These are phyloP conservation scores for Brachionus sp. DNA, from an alignment of 1,140 invertebrate species.

Conservation along the genomic window DNA sequence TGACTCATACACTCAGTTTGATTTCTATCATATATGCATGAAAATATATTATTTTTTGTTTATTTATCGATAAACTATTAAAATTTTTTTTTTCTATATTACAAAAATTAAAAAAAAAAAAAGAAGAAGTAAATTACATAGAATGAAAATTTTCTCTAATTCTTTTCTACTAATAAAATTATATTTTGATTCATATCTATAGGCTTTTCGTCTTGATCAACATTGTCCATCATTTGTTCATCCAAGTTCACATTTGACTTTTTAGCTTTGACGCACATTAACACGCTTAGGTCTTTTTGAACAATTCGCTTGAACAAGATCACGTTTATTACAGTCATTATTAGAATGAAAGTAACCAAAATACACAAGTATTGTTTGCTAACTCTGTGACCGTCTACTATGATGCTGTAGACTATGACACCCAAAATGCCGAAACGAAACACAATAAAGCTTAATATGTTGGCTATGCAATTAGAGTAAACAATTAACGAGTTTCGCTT, in stretches of 20 bases:
- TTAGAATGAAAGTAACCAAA: not conserved
- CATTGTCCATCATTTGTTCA: not conserved
- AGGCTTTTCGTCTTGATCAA: not conserved
- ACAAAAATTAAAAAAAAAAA: no score
- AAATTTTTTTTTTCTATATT: no score
- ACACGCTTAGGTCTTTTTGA: not conserved
- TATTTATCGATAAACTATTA: no score
- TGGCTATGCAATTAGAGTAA: not conserved
- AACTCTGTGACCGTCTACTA: constrained; percentile 16
- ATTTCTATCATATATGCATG: no score
- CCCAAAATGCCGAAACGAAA: constrained; percentile 24
- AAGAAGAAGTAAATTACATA: no score
- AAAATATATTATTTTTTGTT: no score
- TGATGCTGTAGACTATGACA: not conserved
- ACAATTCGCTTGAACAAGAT: constrained; percentile 37
- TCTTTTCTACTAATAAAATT: not conserved
- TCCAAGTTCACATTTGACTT: not conserved
- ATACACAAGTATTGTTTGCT: not conserved
- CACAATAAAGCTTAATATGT: not conserved
- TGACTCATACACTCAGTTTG: no score
- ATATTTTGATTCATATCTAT: not conserved
- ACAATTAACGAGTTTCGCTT: not conserved
- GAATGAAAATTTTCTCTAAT: not conserved
- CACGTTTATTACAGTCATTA: constrained; percentile 31
- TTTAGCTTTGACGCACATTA: not conserved